These are phyloP conservation scores for Alectoris magna DNA, from an alignment of 2,797 vertebrate species.

Conservation along the genomic window DNA sequence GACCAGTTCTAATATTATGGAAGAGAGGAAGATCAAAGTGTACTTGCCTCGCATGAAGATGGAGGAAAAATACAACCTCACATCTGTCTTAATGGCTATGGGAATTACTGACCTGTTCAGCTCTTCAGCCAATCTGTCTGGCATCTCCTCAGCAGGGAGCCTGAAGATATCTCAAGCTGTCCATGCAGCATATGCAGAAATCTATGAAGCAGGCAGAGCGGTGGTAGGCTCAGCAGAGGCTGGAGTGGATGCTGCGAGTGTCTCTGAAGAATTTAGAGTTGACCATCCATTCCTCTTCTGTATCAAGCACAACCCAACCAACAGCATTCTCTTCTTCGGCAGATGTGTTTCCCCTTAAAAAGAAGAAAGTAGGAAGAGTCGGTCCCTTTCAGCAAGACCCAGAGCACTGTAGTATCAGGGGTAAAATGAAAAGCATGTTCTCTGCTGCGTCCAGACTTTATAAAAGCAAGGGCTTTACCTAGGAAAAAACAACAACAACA, in stretches of 20 bases:
- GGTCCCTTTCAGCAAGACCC: neutral
- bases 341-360: constrained; percentile 56
- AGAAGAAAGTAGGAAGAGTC: neutral
- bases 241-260: neutral
- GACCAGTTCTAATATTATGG: constrained; percentile 76
- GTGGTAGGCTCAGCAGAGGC: neutral
- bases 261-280: constrained; percentile 14
- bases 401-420: constrained; percentile 25
- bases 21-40: constrained; percentile 73
- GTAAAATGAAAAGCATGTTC: neutral
- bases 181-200: constrained; percentile 32
- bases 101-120: constrained; percentile 58
- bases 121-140: constrained; percentile 46
- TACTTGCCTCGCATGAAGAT: constrained; percentile 82
- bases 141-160: constrained; percentile 23
- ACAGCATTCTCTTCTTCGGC: constrained; percentile 40
- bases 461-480: neutral
- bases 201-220: constrained; percentile 47
- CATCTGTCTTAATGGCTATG: neutral
- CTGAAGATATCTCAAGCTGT: constrained; percentile 37
- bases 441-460: neutral
- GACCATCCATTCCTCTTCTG: constrained; percentile 40
- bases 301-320: constrained; percentile 11
- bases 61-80: constrained; percentile 72
- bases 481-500: neutral